phyloP scores from a whole-genome alignment of 2,888 invertebrate species.

The Phaonia tiefii region DNA sequence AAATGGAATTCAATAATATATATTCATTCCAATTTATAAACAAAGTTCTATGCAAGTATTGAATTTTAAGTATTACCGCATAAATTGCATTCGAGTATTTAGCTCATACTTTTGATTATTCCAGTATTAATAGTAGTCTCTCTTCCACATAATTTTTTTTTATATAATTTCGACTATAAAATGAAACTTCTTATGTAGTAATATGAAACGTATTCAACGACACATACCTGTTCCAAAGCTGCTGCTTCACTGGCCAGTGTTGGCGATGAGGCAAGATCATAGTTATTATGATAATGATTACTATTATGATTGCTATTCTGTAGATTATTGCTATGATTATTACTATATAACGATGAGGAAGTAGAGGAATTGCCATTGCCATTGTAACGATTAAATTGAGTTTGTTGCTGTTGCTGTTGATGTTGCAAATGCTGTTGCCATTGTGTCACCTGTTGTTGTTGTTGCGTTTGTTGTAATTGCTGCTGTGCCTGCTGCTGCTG shows the following conservation, averaged over 20 bases:
- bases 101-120: too few relatives aligned
- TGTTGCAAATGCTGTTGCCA: conserved; percentile 67
- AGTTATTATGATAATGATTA: conserved; percentile 63
- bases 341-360: conserved; percentile 66
- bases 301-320: conserved; percentile 62
- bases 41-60: too few relatives aligned
- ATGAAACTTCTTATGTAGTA: too few relatives aligned
- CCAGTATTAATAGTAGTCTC: too few relatives aligned
- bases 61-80: too few relatives aligned
- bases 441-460: conserved; percentile 68
- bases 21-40: too few relatives aligned
- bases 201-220: too few relatives aligned
- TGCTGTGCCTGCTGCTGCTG: conserved; percentile 61
- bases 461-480: conserved; percentile 66
- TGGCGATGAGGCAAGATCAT: conserved; percentile 73
- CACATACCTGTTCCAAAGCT: conserved; percentile 76
- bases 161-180: too few relatives aligned
- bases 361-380: conserved; percentile 63
- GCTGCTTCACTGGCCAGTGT: conserved; percentile 77
- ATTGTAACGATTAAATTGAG: conserved; percentile 65
- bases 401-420: conserved; percentile 63
- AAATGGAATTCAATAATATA: too few relatives aligned
- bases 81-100: too few relatives aligned
- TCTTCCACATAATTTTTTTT: too few relatives aligned
- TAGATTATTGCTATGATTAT: conserved; percentile 59